Conservation (phyloP, 2,888 invertebrate species). For the Eupeodes luniger region DNA sequence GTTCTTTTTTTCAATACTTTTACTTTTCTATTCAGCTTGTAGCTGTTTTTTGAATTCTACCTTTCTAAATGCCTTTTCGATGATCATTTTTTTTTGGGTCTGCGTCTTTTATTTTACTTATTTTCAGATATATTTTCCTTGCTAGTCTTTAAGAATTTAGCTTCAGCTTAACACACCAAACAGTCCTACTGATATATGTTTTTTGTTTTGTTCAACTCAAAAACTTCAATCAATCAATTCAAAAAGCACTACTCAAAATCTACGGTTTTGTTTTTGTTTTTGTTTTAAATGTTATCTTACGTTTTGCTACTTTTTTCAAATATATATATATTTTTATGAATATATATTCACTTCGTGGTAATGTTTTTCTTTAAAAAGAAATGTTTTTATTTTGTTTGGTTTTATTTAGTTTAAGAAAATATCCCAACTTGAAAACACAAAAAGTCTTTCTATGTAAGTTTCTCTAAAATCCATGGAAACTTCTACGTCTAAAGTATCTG, state of each 20-base stretch:
- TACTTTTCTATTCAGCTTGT: constrained; percentile 67
- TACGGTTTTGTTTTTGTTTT: constrained; percentile 49
- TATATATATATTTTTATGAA: constrained; percentile 57
- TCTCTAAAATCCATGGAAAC: constrained; percentile 72
- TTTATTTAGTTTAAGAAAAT: constrained; percentile 63
- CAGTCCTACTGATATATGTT: constrained; percentile 73
- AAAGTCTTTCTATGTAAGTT: constrained; percentile 75
- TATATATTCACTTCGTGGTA: constrained; percentile 71
- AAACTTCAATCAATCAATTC: constrained; percentile 66
- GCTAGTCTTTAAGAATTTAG: constrained; percentile 67
- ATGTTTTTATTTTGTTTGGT: constrained; percentile 42
- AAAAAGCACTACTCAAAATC: constrained; percentile 75
- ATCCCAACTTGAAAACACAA: constrained; percentile 70
- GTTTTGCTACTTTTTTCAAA: constrained; percentile 59
- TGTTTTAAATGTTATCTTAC: constrained; percentile 60
- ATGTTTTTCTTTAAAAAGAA: constrained; percentile 72
- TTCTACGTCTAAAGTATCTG: constrained; percentile 61
- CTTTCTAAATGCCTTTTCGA: constrained; percentile 68
- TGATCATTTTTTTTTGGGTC: constrained; percentile 62
- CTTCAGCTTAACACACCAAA: constrained; percentile 72
- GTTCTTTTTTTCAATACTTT: constrained; percentile 45
- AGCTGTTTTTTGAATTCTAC: constrained; percentile 57
- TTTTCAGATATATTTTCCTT: constrained; percentile 50
- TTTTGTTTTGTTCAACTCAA: constrained; percentile 42
- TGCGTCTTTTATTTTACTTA: constrained; percentile 39